Conservation (phyloP, 2,888 invertebrate species). For the Thyatira batis region DNA sequence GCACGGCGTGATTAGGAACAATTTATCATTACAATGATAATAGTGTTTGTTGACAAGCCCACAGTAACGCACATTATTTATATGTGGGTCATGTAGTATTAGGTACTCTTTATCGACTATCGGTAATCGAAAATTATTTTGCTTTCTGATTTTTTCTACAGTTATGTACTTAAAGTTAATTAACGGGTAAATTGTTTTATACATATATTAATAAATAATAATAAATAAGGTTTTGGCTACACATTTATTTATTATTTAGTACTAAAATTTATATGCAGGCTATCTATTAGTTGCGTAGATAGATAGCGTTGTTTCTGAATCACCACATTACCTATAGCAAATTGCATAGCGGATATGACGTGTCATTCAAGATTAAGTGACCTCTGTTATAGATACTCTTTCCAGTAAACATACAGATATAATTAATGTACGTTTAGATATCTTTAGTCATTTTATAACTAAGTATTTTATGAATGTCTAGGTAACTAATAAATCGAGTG, state of each 20-base stretch:
- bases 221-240: too few relatives aligned
- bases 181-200: neutral
- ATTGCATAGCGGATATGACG: constrained; percentile 41
- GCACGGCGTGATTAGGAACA: constrained; percentile 19
- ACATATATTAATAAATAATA: too few relatives aligned
- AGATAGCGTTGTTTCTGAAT: constrained; percentile 30
- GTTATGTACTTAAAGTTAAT: neutral
- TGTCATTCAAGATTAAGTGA: constrained; percentile 14
- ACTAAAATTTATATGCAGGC: too few relatives aligned
- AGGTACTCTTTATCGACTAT: neutral
- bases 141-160: neutral
- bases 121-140: neutral
- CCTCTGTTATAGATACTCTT: constrained; percentile 13
- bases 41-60: constrained; percentile 27
- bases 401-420: neutral
- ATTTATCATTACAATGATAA: constrained; percentile 39
- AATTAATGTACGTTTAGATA: neutral
- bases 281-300: constrained; percentile 5
- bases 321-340: constrained; percentile 30
- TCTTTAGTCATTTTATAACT: neutral
- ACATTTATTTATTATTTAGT: too few relatives aligned
- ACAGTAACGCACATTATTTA: constrained; percentile 22
- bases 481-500: too few relatives aligned
- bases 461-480: neutral
- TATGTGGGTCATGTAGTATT: constrained; percentile 34